Base-by-base conservation (phyloP, 2,797 vertebrate species). In the Lindbergichthys nudifrons region DNA sequence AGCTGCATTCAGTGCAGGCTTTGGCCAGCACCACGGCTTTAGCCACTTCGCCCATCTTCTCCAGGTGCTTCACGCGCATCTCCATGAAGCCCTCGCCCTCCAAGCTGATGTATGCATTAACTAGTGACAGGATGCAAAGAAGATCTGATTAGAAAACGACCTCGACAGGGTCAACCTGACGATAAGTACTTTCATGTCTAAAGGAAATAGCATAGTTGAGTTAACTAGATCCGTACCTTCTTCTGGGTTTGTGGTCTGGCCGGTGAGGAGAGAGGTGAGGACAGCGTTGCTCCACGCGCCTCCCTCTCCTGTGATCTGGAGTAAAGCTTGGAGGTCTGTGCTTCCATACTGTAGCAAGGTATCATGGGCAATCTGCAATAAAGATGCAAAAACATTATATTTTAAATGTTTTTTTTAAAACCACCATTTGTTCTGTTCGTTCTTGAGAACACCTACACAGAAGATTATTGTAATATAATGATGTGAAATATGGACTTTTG, bases 11-110 rank as follows among this genome's bases (percentile, higher is more conserved):
- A 65, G 95, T 93, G 86, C 97, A 99, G 36, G 97, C 81, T 92
- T 97, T 98, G 84, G 97, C 97, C 75, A 99, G 94, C 61, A 95
- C 93, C 77, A 96, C 95, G 3, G 97, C 98, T 88, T 99, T 97
- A 57, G 96, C 94, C 67, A 96, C 91, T 89, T 97, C 96, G 46
- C 97, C 97, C 71, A 97, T 96, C 94, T 98, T 99, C 94, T 99
- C 96, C 88, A 99, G 90, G 84, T 99, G 97, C 88, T 99, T 99
- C 88, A 99, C 96, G 65, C 98, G 91, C 96, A 99, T 97, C 89
- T 99, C 97, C 93, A 99, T 96, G 92, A 99, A 98, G 87, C 96
- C 95, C 84, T 97, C 96, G 9, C 98, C 98, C 93, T 99, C 98
- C 94, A 96, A 94, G 88, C 93, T 95, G 90, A 99, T 96, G 92